Conservation (phyloP, 2,113 vertebrate species). For the Syngnathoides biaculeatus region DNA sequence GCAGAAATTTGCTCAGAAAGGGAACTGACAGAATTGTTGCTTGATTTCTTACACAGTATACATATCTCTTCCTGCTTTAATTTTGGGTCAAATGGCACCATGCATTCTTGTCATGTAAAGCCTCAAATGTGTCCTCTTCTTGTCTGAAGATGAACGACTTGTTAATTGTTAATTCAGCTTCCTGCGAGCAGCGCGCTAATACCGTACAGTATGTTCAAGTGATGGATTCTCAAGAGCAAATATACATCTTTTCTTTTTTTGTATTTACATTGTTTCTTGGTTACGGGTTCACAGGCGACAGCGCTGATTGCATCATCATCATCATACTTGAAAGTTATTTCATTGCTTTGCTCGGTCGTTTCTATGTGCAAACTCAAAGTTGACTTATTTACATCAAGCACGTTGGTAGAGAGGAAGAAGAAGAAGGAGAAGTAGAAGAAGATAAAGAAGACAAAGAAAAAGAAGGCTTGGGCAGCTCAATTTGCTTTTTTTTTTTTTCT, state of each 20-base stretch:
- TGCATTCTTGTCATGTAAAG: conserved; percentile 38
- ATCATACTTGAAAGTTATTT: conserved; percentile 13
- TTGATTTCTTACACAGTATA: too few species aligned
- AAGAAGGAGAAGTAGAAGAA: conserved; percentile 32
- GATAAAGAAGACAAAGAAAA: conserved; percentile 21
- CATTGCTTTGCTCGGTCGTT: conserved; percentile 41
- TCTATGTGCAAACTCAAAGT: conserved; percentile 59
- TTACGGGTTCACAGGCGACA: conserved; percentile 31
- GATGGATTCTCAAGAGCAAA: conserved; percentile 21
- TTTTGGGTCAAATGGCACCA: neutral
- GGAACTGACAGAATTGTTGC: conserved; percentile 15
- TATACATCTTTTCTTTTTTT: neutral
- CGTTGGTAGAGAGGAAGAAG: conserved; percentile 31
- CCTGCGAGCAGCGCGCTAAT: neutral
- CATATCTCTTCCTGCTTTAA: conserved; percentile 13
- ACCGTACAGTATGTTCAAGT: neutral
- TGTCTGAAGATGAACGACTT: neutral
- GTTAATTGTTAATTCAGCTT: neutral
- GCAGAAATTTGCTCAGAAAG: conserved; percentile 43
- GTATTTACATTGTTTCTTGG: conserved; percentile 32
- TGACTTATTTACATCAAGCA: conserved; percentile 60
- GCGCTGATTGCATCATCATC: conserved; percentile 41
- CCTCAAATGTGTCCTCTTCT: conserved; percentile 3
- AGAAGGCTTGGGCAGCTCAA: conserved; percentile 34
- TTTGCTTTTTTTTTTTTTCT: conserved; percentile 11